A percentile compares a stretch with the other conserved stretches of the same genome.
These are phyloP conservation scores for Phyllotreta striolata DNA, from an alignment of 2,888 invertebrate species.

Conservation along the genomic window DNA sequence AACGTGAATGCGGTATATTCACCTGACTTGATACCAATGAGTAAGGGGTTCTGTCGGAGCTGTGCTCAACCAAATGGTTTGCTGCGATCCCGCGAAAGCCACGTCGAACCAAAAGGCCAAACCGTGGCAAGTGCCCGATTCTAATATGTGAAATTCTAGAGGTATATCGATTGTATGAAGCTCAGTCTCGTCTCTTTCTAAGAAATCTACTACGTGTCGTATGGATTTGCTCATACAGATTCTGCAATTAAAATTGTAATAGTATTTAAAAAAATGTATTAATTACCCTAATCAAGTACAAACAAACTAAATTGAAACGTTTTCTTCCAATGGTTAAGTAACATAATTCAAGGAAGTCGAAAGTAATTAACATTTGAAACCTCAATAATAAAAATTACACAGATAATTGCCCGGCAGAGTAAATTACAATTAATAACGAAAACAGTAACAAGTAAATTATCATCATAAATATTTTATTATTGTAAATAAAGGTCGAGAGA, in stretches of 20 bases:
- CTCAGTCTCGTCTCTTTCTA: slow-evolving; percentile 90
- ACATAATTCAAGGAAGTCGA: too few species aligned
- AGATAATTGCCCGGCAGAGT: slow-evolving; percentile 1
- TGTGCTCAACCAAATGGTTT: slow-evolving; percentile 96
- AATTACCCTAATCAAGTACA: too few species aligned
- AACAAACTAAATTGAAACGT: slow-evolving; percentile 33
- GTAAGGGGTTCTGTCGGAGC: slow-evolving; percentile 97
- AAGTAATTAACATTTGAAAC: too few species aligned
- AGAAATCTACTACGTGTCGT: slow-evolving; percentile 93
- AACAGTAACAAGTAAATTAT: neutral
- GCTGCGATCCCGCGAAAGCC: slow-evolving; percentile 88
- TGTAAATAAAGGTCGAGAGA: slow-evolving; percentile 64
- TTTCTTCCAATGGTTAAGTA: too few species aligned
- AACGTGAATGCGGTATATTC: neutral
- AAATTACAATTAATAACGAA: too few species aligned
- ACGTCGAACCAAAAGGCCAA: slow-evolving; percentile 99
- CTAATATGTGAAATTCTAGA: slow-evolving; percentile 88
- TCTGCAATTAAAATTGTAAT: slow-evolving; percentile 94
- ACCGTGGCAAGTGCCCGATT: slow-evolving; percentile 95
- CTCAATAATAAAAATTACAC: neutral
- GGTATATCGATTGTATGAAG: slow-evolving; percentile 96
- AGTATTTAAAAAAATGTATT: too few species aligned
- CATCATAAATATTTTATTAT: neutral
- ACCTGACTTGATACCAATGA: slow-evolving; percentile 74
- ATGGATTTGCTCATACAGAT: slow-evolving; percentile 96